These are phyloP conservation scores for Parasteatoda tepidariorum DNA, from an alignment of 1,140 invertebrate genomes.

Conservation along the genomic window DNA sequence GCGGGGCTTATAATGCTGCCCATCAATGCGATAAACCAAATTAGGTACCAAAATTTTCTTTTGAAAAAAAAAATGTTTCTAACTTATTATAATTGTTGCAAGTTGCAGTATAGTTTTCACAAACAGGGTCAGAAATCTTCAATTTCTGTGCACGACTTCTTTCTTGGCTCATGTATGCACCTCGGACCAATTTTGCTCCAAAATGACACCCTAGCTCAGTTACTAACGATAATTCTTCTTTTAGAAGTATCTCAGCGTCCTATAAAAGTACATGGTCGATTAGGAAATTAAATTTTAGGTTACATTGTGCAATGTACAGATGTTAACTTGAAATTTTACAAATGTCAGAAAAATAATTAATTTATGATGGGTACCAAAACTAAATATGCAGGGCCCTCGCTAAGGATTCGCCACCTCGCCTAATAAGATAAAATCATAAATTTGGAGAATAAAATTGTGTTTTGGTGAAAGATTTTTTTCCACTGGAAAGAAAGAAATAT, in stretches of 20 bases:
- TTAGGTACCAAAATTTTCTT: too few species aligned
- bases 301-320: too few species aligned
- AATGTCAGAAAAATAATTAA: too few species aligned
- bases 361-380: too few species aligned
- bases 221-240: conserved; percentile 15
- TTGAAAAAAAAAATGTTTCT: conserved; percentile 70
- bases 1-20: too few species aligned
- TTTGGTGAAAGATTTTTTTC: too few species aligned
- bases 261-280: not conserved
- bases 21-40: not conserved
- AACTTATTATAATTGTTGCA: conserved; percentile 89
- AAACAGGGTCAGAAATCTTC: conserved; percentile 95
- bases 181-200: conserved; percentile 96
- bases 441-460: too few species aligned
- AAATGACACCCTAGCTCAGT: conserved; percentile 72
- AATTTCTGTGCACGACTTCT: conserved; percentile 86
- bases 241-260: not conserved
- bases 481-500: too few species aligned
- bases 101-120: conserved; percentile 90
- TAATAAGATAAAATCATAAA: too few species aligned
- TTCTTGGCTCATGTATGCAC: conserved; percentile 98
- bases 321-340: too few species aligned
- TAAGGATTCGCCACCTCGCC: too few species aligned
- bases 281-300: not conserved
- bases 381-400: too few species aligned